Percentiles rank a stretch among this genome's conserved stretches.
phyloP scores from a whole-genome alignment of 1,140 invertebrate species.

The Hermetia illucens region DNA sequence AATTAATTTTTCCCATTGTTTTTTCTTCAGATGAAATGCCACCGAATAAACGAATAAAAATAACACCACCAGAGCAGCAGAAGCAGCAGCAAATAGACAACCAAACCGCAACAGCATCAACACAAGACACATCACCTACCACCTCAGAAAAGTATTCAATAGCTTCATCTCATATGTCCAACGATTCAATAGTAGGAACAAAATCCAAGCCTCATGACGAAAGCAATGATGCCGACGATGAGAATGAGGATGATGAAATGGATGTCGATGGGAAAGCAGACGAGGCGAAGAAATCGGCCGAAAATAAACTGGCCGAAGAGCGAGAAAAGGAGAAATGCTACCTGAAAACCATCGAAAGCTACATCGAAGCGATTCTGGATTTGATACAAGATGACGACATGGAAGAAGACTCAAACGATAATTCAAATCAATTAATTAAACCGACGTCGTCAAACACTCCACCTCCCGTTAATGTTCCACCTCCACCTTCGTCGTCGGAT shows the following conservation, averaged over 20 bases:
- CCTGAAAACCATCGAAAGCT: slow-evolving; percentile 22
- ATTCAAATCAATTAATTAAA: too few relatives aligned
- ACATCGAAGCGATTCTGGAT: slow-evolving; percentile 22
- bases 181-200: too few relatives aligned
- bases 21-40: slow-evolving; percentile 13
- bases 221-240: slow-evolving; percentile 10
- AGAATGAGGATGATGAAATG: slow-evolving; percentile 12
- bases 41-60: slow-evolving; percentile 16
- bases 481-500: too few relatives aligned
- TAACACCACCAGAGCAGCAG: not conserved
- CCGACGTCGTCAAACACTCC: too few relatives aligned
- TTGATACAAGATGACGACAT: slow-evolving; percentile 19
- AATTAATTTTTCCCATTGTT: too few relatives aligned
- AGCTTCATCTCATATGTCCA: too few relatives aligned
- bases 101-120: not conserved
- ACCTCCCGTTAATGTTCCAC: too few relatives aligned
- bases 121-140: too few relatives aligned
- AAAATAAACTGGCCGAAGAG: slow-evolving; percentile 22
- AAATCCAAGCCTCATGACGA: slow-evolving; percentile 1
- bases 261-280: slow-evolving; percentile 17
- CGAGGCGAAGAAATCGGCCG: slow-evolving; percentile 18
- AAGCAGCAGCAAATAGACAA: slow-evolving; percentile 10
- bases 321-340: slow-evolving; percentile 19
- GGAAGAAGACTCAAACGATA: not conserved
- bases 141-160: too few relatives aligned